These are phyloP conservation scores for Ypsolopha scabrella DNA, from an alignment of 2,888 invertebrate genomes.

Conservation along the genomic window DNA sequence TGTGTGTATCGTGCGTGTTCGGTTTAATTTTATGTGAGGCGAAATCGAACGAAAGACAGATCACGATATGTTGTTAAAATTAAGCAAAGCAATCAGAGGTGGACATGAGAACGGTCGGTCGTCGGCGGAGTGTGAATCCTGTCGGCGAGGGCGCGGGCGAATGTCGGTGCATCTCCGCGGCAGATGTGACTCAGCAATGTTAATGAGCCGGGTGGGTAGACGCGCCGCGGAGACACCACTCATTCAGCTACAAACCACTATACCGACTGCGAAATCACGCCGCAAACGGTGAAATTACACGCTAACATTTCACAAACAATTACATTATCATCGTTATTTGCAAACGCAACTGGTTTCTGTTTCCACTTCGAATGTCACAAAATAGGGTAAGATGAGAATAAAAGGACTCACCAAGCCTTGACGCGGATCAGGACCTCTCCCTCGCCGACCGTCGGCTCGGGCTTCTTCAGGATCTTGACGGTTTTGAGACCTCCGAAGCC, in stretches of 20 bases:
- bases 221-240: not conserved
- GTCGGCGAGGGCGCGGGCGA: conserved; percentile 15
- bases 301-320: not conserved
- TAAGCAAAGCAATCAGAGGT: conserved; percentile 1
- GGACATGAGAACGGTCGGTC: conserved; percentile 9
- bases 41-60: conserved; percentile 37
- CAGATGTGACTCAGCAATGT: conserved; percentile 33
- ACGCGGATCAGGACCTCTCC: conserved; percentile 86
- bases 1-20: conserved; percentile 37
- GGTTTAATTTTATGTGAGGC: conserved; percentile 43
- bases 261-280: not conserved
- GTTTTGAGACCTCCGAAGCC: conserved; percentile 89
- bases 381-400: conserved; percentile 1
- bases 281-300: not conserved
- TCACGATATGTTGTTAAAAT: conserved; percentile 19
- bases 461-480: conserved; percentile 85
- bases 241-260: not conserved
- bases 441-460: conserved; percentile 77
- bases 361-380: not conserved
- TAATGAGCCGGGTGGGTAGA: conserved; percentile 33
- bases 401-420: conserved; percentile 83
- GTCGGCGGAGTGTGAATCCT: conserved; percentile 42
- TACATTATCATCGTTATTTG: not conserved
- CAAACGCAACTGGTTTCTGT: conserved; percentile 2
- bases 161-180: conserved; percentile 29